Evolutionary conservation across 2,797 vertebrate genomes (phyloP).

Genomic region (Hafferia zeledoni): DNA sequence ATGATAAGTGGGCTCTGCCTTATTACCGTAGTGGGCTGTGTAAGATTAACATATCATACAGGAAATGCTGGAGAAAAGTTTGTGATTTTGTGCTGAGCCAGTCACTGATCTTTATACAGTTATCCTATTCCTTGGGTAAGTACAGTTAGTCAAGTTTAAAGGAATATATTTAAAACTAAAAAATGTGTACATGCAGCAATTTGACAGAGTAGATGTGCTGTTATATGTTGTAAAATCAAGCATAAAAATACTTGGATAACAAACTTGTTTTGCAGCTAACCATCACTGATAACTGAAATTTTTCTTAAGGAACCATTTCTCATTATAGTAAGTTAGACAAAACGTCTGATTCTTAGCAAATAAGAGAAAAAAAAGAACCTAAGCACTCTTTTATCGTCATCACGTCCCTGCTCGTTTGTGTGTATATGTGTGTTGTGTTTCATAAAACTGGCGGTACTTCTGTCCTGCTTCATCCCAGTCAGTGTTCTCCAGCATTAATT

Average conservation of each 20-base stretch:
- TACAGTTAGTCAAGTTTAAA: not conserved
- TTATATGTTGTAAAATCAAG: not conserved
- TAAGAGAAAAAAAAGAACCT: not conserved
- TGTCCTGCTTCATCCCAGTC: not conserved
- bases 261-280: not conserved
- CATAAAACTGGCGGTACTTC: not conserved
- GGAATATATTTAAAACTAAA: not conserved
- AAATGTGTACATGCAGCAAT: not conserved
- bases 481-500: not conserved
- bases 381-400: not conserved
- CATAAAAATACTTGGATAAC: not conserved
- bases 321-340: not conserved
- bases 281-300: not conserved
- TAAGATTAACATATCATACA: not conserved
- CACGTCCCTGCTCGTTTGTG: fast-evolving
- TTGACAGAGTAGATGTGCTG: not conserved
- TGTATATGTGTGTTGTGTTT: not conserved
- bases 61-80: not conserved
- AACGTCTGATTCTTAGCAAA: not conserved
- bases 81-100: not conserved
- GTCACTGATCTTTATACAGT: not conserved
- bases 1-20: not conserved
- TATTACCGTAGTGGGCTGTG: not conserved
- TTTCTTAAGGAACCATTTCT: not conserved
- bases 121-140: not conserved